Base-by-base conservation (phyloP, 2,888 invertebrate genomes). In the Carterocephalus palaemon region DNA sequence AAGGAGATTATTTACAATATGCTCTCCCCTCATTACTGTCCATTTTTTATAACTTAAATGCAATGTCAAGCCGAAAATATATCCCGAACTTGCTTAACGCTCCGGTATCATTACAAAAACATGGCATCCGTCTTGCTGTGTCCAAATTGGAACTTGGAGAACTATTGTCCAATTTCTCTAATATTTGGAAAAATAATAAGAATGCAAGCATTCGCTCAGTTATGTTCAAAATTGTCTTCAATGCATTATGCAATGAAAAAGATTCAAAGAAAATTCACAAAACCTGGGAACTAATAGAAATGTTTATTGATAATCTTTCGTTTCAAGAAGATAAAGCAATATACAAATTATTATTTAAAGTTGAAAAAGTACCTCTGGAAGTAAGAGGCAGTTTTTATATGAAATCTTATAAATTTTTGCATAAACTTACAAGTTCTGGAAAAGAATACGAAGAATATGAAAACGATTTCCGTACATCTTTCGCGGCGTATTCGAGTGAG, bases 101-200 rank as follows among this genome's bases (percentile, higher is more conserved):
- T 2, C 75, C 70, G 5, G 77, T 79, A 1, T 79, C 80, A 3
- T 47, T 81, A 20, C 80, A 80, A 53, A 81, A 81, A 53, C 78
- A 79, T 52, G 76, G 72, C 0, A 70, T 80, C 32, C 67, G 77
- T 20, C 48, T 75, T 20, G 71, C 73, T 15, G 72, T 70, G 46
- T 46, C 37, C 3, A 76, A 72, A 49, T 52, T 79, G 10, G 57
- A 66, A 38, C 53, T 60, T 6, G 53, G 62, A 7, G 64, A 66
- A 28, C 46, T 74, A 3, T 63, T 63, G 55, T 48, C 59, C 47
- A 51, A 70, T 43, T 70, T 78, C 46, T 53, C 56, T 4, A 54
- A 65, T 41, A 54, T 69, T 20, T 79, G 80, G 77, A 63, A 67
- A 33, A 49, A 56, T 2, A 62, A 68, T 8, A 73, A 75, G 59